phyloP scores from a whole-genome alignment of 2,113 vertebrate species.

The Ancistrus triradiatus region DNA sequence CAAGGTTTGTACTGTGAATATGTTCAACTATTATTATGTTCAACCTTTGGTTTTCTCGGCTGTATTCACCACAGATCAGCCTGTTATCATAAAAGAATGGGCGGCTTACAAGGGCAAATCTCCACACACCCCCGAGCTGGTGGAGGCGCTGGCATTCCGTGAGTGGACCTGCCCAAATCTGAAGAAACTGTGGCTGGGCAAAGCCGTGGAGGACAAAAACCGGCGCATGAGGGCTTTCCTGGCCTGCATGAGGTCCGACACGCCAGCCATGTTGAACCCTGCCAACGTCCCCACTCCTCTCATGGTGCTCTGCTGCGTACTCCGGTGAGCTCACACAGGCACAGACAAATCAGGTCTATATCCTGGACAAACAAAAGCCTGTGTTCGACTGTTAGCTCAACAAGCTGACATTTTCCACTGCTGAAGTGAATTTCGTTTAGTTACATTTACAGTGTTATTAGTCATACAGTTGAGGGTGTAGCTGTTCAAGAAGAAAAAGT shows the following conservation, averaged over 20 bases:
- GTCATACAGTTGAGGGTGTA: too few relatives aligned
- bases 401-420: too few relatives aligned
- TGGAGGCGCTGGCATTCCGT: constrained; percentile 90
- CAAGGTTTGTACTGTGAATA: too few relatives aligned
- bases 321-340: constrained; percentile 68
- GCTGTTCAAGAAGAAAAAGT: too few relatives aligned
- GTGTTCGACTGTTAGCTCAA: too few relatives aligned
- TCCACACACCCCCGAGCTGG: constrained; percentile 90
- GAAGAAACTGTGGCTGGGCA: constrained; percentile 92
- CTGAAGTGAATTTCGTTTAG: too few relatives aligned
- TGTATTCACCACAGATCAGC: constrained; percentile 80
- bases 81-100: constrained; percentile 93
- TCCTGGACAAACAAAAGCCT: too few relatives aligned
- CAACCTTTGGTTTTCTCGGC: too few relatives aligned
- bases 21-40: too few relatives aligned
- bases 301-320: constrained; percentile 92
- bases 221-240: constrained; percentile 90
- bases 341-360: too few relatives aligned
- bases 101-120: constrained; percentile 95
- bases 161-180: constrained; percentile 96
- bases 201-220: constrained; percentile 93
- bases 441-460: too few relatives aligned
- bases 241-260: constrained; percentile 94
- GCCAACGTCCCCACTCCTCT: constrained; percentile 87
- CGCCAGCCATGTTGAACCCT: constrained; percentile 92